Evolutionary conservation across 2,797 vertebrate species (phyloP), one percentile per base, ranked within the genome.

Genomic region (Vespertilio murinus): DNA sequence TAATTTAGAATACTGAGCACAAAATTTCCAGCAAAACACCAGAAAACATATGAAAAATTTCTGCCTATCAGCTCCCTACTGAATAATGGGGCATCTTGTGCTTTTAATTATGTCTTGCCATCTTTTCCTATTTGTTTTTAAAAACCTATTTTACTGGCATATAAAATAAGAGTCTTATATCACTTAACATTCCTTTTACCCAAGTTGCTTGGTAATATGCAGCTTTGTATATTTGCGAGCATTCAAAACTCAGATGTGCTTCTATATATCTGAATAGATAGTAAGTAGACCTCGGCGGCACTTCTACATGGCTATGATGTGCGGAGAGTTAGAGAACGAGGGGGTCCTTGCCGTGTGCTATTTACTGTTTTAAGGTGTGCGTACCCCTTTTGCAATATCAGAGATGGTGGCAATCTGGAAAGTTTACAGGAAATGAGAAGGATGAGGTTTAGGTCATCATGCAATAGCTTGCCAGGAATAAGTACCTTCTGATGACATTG

Each of bases 61-160:
- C 16, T 70, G 22, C 42, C 38, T 70, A 11, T 89, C 4, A 45
- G 54, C 33, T 82, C 2, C 33, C 70, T 77, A 78, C 52, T 83
- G 30, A 90, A 70, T 85, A 28, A 65, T 90, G 71, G 69, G 49
- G 78, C 78, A 91, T 83, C 69, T 93, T 93, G 85, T 61, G 69
- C 90, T 96, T 96, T 95, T 69, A 85, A 56, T 70, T n/a, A 23
- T 86, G 94, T 93, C 75, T 35, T 87, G 59, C 33, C 82, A 61
- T 86, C 22, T 54, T 70, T 88, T 83, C 47, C 77, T 93, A 42
- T 23, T 93, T 93, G 45, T 78, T 91, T 90, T 86, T 9, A 35
- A 40, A 74, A 94, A 84, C 75, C 28, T 30, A 35, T 75, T 88
- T 95, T 70, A 67, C n/a, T 33, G n/a, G 25, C 61, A 69, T 79